Evolutionary conservation across 2,113 vertebrate genomes (phyloP).

Genomic region (Tachysurus fulvidraco): DNA sequence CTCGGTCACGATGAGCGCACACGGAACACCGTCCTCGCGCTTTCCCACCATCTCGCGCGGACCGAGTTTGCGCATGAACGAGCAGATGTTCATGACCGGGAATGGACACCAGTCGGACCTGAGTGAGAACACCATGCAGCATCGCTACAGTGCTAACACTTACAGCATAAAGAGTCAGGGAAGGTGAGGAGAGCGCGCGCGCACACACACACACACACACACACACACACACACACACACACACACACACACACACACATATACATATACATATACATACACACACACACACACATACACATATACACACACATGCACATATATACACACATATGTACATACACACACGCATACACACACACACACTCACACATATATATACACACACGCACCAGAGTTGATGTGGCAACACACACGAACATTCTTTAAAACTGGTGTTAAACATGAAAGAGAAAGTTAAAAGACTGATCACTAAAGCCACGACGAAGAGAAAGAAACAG

Average conservation of each 20-base stretch:
- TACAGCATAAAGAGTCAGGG: neutral
- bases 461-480: neutral
- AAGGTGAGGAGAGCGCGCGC: neutral
- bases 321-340: neutral
- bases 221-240: neutral
- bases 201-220: neutral
- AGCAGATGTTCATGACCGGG: neutral
- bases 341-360: neutral
- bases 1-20: conserved; percentile 14
- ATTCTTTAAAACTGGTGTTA: neutral
- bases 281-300: neutral
- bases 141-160: neutral
- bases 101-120: conserved; percentile 1
- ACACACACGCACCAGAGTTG: neutral
- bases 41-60: conserved; percentile 1
- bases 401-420: neutral
- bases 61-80: neutral
- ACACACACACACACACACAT: neutral
- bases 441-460: neutral
- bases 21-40: neutral
- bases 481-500: neutral
- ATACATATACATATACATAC: too few relatives aligned
- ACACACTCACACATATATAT: neutral
- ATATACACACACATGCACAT: neutral
- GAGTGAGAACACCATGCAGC: neutral